phyloP scores from a whole-genome alignment of 2,113 vertebrate genomes.

The Tenebrosternarchus preto region DNA sequence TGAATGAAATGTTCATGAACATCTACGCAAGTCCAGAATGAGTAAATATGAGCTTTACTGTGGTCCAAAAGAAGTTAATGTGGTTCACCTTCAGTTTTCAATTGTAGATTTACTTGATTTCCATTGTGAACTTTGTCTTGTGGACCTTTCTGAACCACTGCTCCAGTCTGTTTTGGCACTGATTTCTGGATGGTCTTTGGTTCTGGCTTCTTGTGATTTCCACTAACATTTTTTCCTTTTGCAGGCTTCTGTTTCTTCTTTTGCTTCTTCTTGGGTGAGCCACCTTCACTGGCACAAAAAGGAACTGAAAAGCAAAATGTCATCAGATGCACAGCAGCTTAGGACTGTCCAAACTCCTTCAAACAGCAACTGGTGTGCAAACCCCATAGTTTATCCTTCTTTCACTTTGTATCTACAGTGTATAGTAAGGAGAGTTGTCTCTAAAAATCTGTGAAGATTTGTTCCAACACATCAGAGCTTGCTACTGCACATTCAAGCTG shows the following conservation, averaged over 20 bases:
- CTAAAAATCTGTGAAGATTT: too few relatives aligned
- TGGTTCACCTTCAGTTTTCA: slow-evolving; percentile 58
- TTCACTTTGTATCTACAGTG: too few relatives aligned
- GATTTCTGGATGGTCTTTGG: slow-evolving; percentile 52
- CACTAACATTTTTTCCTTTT: slow-evolving; percentile 53
- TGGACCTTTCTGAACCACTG: slow-evolving; percentile 4
- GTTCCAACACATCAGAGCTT: too few relatives aligned
- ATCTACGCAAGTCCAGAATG: background rate
- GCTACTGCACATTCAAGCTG: too few relatives aligned
- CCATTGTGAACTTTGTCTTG: slow-evolving; percentile 48
- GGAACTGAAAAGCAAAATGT: slow-evolving; percentile 60
- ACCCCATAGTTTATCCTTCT: too few relatives aligned
- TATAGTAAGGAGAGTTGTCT: too few relatives aligned
- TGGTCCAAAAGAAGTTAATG: background rate
- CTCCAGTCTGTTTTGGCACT: slow-evolving; percentile 39
- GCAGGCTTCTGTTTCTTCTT: slow-evolving; percentile 69
- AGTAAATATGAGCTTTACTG: background rate
- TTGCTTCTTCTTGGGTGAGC: slow-evolving; percentile 73
- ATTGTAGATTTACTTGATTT: background rate
- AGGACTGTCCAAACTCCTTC: too few relatives aligned
- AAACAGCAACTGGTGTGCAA: too few relatives aligned
- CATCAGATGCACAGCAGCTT: too few relatives aligned
- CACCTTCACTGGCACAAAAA: slow-evolving; percentile 58
- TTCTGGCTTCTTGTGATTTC: slow-evolving; percentile 47
- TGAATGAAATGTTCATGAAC: slow-evolving; percentile 15